Base-by-base conservation (phyloP, 2,113 vertebrate genomes). In the Ancistrus triradiatus region DNA sequence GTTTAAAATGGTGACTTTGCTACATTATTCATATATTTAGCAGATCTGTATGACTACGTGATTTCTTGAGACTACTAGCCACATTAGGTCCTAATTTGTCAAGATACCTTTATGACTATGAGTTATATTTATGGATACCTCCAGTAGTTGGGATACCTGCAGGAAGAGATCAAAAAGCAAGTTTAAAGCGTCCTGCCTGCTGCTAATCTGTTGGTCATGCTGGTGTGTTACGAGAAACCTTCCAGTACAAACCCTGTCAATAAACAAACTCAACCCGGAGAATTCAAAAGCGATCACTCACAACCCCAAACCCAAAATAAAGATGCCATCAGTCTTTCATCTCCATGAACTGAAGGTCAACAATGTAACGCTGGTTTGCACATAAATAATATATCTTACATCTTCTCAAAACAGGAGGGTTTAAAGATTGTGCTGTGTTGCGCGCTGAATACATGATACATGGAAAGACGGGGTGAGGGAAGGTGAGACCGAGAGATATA, bases 351-450 rank as follows among this genome's bases (percentile, higher is more conserved):
- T 42, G 37, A 68, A 69, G 71, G 68, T 73, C 76, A 80, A 72
- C 68, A 68, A 56, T 50, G 68, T 71, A 61, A 63, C 25, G 56
- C 57, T 40, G 73, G 62, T 55, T 73, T 62, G 33, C 73, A 53
- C 68, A 77, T 78, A 70, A 72, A 76, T 73, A 73, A 78, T 77
- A 58, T 56, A 74, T 70, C 62, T 28, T 61, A 69, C 38, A 59
- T 68, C 66, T 70, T 66, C 60, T 68, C 60, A 73, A 71, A 68
- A 27, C 63, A 59, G 64, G 63, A 7, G 46, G 69, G 48, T 69
- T 64, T 65, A 73, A 67, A 74, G 65, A 66, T 33, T 50, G 18
- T 15, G 17, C 59, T 74, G 58, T 66, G 4, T 47, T 44, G 77
- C 25, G 65, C 66, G 67, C 59, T 19, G 66, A 51, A 57, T 33